Conservation (phyloP, 2,797 vertebrate species). For the Microhierax caerulescens region DNA sequence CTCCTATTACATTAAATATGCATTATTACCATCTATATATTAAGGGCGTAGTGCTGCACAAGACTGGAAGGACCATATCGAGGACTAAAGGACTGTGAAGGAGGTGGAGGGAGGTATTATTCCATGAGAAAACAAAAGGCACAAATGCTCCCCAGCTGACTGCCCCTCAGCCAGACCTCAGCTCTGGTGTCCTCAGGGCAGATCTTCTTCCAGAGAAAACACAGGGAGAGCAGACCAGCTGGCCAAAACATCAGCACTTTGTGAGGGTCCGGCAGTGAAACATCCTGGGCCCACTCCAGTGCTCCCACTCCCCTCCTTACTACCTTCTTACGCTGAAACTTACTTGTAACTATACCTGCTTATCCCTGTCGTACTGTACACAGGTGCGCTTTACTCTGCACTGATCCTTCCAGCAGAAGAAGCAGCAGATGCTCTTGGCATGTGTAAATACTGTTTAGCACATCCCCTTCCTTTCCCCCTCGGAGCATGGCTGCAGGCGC, state of each 20-base stretch:
- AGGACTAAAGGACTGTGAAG: not conserved
- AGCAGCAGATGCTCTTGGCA: not conserved
- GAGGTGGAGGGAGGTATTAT: not conserved
- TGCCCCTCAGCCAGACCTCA: not conserved
- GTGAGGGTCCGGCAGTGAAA: not conserved
- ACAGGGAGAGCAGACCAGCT: not conserved
- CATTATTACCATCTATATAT: not conserved
- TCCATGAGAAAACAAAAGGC: not conserved
- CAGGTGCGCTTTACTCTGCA: not conserved
- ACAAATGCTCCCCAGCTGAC: not conserved
- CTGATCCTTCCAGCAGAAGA: not conserved
- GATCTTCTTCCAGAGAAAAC: not conserved
- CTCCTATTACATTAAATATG: not conserved
- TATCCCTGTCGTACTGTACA: not conserved
- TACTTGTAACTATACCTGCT: not conserved
- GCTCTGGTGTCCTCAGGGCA: not conserved
- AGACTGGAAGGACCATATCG: not conserved
- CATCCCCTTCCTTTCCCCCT: not conserved
- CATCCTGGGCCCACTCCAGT: not conserved
- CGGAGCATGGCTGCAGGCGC: not conserved
- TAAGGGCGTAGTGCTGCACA: not conserved
- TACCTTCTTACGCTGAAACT: not conserved
- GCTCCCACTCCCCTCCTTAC: not conserved
- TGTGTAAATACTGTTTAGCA: not conserved
- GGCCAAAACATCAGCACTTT: not conserved